These are phyloP conservation scores for Cheilosia vernalis DNA, from an alignment of 2,888 invertebrate genomes.

Conservation along the genomic window DNA sequence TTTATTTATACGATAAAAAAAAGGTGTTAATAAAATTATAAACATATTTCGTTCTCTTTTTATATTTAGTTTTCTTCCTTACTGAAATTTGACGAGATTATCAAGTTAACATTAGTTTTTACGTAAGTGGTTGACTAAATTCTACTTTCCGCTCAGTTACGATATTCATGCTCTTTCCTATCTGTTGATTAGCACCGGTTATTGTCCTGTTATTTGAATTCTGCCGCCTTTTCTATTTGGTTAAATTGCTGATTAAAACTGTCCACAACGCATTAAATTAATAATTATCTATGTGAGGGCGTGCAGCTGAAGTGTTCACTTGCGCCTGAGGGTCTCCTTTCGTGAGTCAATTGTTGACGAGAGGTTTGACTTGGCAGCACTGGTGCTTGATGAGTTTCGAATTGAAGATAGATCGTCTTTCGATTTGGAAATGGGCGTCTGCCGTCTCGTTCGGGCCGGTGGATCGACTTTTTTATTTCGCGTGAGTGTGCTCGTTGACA, in stretches of 20 bases:
- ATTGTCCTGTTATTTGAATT: slow-evolving; percentile 38
- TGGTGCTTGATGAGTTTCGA: slow-evolving; percentile 79
- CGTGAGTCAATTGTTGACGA: slow-evolving; percentile 78
- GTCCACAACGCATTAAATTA: slow-evolving; percentile 17
- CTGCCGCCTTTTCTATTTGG: slow-evolving; percentile 56
- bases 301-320: slow-evolving; percentile 15
- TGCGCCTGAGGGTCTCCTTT: slow-evolving; percentile 64
- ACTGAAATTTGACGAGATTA: slow-evolving; percentile 63
- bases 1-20: slow-evolving; percentile 27
- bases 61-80: slow-evolving; percentile 3
- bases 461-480: slow-evolving; percentile 79
- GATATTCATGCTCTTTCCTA: slow-evolving; percentile 17
- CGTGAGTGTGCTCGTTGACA: slow-evolving; percentile 79
- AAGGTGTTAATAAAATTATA: slow-evolving; percentile 34
- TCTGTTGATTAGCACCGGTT: slow-evolving; percentile 62
- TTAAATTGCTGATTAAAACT: slow-evolving; percentile 52
- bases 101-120: slow-evolving; percentile 52
- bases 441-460: slow-evolving; percentile 76
- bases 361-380: slow-evolving; percentile 80
- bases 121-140: slow-evolving; percentile 52
- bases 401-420: slow-evolving; percentile 81
- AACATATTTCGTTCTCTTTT: neutral
- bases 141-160: slow-evolving; percentile 17
- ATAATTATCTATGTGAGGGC: neutral
- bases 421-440: slow-evolving; percentile 75